Evolutionary conservation across 2,888 invertebrate species (phyloP), one percentile per base, ranked within the genome.

Genomic region (Silvanus unidentatus): DNA sequence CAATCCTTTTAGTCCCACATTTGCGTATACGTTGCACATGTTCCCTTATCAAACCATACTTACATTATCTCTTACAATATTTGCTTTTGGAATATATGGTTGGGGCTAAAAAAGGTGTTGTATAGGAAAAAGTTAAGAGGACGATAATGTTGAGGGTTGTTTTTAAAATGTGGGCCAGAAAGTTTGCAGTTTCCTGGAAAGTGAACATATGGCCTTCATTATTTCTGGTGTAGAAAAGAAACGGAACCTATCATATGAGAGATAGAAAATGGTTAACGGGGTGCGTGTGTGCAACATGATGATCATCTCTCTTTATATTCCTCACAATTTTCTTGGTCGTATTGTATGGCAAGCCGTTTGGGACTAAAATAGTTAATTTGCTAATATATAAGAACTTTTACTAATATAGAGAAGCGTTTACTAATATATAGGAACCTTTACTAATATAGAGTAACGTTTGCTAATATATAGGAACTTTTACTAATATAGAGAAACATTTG

Each of bases 191-290:
- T 65, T 65, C 63, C 63, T 58, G 59, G 62, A 64, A 62, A 63
- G 54, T 43, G 54, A 59, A 59, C 64, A 65, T 65, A 63, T 64
- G 65, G 54, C 57, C 57, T 59, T 63, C 64, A 62, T 65, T 64
- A 65, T 62, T 54, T 59, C n/a, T n/a, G n/a, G 45, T 53, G 56
- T 59, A 53, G 48, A 58, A 59, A 32, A 32, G 10, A 32, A 32
- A 32, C 22, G 22, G 22, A 8, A 22, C 22, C 22, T n/a, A n/a
- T n/a, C 22, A 22, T 22, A 22, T 22, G n/a, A n/a, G n/a, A n/a
- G n/a, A n/a, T n/a, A n/a, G n/a, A n/a, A 22, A 5, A 22, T 22
- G 22, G 22, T 30, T 43, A 48, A 48, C 44, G 49, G 49, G 22
- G 22, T 22, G 22, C 22, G 45, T 49, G 49, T 45, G 44, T 16